These are phyloP conservation scores for Merops nubicus DNA, from an alignment of 2,113 vertebrate genomes.

Conservation along the genomic window DNA sequence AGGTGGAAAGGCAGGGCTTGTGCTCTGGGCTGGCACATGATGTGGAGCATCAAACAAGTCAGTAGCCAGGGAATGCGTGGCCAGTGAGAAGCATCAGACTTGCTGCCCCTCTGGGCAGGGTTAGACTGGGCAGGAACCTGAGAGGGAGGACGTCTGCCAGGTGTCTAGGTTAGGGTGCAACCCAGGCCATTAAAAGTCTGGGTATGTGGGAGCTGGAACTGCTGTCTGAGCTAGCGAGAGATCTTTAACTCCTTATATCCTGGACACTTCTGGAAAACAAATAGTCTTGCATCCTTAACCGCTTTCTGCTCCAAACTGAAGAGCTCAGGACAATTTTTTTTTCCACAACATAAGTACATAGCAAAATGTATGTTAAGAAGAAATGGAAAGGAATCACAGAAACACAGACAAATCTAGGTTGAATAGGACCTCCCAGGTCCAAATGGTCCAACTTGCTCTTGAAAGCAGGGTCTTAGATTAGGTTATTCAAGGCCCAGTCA, in stretches of 20 bases:
- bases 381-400: background rate
- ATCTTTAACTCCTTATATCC: slow-evolving; percentile 10
- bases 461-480: background rate
- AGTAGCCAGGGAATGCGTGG: background rate
- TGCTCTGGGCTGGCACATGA: background rate
- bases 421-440: background rate
- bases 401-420: background rate
- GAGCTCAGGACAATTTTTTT: background rate
- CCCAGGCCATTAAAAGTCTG: slow-evolving; percentile 6
- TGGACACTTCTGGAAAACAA: background rate
- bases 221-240: background rate
- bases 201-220: background rate
- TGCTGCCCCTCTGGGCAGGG: slow-evolving; percentile 33
- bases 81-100: background rate
- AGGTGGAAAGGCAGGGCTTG: background rate
- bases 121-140: slow-evolving; percentile 47
- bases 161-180: slow-evolving; percentile 49
- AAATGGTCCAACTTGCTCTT: background rate
- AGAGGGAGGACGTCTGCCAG: slow-evolving; percentile 29
- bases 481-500: background rate
- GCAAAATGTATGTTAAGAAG: background rate
- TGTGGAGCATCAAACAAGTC: background rate
- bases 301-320: background rate
- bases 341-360: background rate
- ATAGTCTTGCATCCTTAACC: background rate